phyloP scores from a whole-genome alignment of 1,140 invertebrate genomes.

The Pseudomyrmex gracilis region DNA sequence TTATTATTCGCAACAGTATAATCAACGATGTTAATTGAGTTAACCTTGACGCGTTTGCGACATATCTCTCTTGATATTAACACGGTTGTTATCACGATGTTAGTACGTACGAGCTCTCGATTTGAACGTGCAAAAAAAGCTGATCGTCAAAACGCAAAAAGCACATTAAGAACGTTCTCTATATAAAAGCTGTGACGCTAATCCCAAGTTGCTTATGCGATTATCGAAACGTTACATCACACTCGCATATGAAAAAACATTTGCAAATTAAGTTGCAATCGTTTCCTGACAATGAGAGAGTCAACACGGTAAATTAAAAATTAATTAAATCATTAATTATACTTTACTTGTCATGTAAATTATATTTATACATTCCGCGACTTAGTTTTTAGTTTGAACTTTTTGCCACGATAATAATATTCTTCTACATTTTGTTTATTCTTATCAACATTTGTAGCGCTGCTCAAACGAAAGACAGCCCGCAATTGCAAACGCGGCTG shows the following conservation, averaged over 20 bases:
- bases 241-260: neutral
- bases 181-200: neutral
- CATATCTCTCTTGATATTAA: slow-evolving; percentile 20
- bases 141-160: neutral
- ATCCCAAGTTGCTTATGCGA: slow-evolving; percentile 23
- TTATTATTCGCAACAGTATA: slow-evolving; percentile 57
- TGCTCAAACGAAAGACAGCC: neutral
- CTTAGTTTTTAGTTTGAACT: neutral
- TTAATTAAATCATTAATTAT: slow-evolving; percentile 10
- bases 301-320: neutral
- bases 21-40: slow-evolving; percentile 62
- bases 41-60: slow-evolving; percentile 36
- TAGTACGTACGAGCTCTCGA: neutral
- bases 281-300: neutral
- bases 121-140: neutral
- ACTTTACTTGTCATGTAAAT: neutral
- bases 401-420: neutral
- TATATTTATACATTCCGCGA: neutral
- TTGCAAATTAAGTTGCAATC: neutral
- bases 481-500: neutral
- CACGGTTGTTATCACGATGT: slow-evolving; percentile 18
- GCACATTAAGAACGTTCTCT: no score
- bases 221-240: neutral
- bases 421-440: neutral
- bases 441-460: neutral